These are phyloP conservation scores for Dipodomys merriami DNA, from an alignment of 2,113 vertebrate species.

Conservation along the genomic window DNA sequence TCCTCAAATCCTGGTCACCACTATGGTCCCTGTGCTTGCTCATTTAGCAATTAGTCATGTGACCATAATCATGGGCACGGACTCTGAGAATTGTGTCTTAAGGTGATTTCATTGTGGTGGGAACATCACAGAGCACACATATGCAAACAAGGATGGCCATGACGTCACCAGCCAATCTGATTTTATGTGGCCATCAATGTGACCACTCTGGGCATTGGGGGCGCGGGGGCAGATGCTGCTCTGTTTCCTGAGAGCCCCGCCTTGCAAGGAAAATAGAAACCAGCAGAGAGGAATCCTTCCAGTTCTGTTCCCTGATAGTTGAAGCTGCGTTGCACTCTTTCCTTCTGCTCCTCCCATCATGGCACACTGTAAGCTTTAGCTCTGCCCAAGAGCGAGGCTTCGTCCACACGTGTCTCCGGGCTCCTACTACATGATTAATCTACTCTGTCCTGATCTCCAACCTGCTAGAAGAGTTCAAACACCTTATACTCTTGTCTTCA, in stretches of 20 bases:
- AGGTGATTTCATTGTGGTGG: too few species aligned
- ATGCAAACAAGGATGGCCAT: too few species aligned
- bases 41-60: rapidly evolving
- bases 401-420: rapidly evolving
- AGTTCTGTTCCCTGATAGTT: rapidly evolving
- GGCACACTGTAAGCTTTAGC: rapidly evolving
- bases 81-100: not conserved
- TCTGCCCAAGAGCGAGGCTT: rapidly evolving
- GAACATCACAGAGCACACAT: not conserved
- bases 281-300: rapidly evolving
- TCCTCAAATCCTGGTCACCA: not conserved
- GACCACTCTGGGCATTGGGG: too few species aligned
- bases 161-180: not conserved
- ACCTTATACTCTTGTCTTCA: too few species aligned
- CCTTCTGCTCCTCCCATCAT: rapidly evolving
- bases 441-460: too few species aligned
- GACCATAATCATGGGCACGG: not conserved
- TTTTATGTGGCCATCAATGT: not conserved
- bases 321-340: rapidly evolving
- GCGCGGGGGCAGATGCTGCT: too few species aligned
- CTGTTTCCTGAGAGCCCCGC: too few species aligned
- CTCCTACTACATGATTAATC: too few species aligned
- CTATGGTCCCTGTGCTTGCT: rapidly evolving
- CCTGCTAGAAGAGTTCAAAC: too few species aligned
- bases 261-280: not conserved